These are phyloP conservation scores for Thereuonema tuberculata DNA, from an alignment of 1,140 invertebrate species.

Conservation along the genomic window DNA sequence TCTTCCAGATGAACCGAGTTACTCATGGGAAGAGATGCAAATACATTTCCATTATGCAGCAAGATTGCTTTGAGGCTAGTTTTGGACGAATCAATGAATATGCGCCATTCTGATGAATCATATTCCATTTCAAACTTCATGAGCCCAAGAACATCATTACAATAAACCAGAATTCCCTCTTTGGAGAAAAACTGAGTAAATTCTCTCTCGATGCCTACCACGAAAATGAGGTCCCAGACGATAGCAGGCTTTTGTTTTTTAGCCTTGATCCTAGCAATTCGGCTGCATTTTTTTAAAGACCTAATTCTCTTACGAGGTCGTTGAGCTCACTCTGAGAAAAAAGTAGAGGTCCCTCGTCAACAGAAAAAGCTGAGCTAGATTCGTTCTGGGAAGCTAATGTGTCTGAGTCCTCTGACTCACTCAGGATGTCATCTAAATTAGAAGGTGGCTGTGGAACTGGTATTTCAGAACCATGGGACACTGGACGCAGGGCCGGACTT, in stretches of 20 bases:
- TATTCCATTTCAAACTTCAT: constrained; percentile 15
- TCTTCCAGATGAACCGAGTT: too few species aligned
- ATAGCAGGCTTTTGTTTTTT: constrained; percentile 8
- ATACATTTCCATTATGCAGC: not conserved
- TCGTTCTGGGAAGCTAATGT: constrained; percentile 7
- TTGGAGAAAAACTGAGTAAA: constrained; percentile 13
- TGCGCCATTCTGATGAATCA: constrained; percentile 10
- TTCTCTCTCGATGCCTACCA: constrained; percentile 15
- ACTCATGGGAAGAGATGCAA: constrained; percentile 7
- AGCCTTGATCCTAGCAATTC: too few species aligned
- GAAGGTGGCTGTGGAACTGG: constrained; percentile 11
- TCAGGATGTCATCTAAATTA: constrained; percentile 7
- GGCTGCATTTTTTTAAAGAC: constrained; percentile 1
- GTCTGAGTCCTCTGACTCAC: constrained; percentile 3
- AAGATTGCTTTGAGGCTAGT: constrained; percentile 12
- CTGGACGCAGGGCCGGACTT: too few species aligned
- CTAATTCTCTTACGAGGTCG: not conserved
- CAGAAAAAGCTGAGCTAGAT: constrained; percentile 5
- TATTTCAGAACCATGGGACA: constrained; percentile 11
- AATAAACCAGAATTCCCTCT: constrained; percentile 11
- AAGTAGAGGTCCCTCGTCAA: constrained; percentile 6
- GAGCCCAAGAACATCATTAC: constrained; percentile 15
- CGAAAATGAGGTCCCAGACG: constrained; percentile 11
- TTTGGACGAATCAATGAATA: constrained; percentile 2
- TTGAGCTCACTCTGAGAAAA: constrained; percentile 10